These are phyloP conservation scores for Hydropsyche tenuis DNA, from an alignment of 1,140 invertebrate genomes.

Conservation along the genomic window DNA sequence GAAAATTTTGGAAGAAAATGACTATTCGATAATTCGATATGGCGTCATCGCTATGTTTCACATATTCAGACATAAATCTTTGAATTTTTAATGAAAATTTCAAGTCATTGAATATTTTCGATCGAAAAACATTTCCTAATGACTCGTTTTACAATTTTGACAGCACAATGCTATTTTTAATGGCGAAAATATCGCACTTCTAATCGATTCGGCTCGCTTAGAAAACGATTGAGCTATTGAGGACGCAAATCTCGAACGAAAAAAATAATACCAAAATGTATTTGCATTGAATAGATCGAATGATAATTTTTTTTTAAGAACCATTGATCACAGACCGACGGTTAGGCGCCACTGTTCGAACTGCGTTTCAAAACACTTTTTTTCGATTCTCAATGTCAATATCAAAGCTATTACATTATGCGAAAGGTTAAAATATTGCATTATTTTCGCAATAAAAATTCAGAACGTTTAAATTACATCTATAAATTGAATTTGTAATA, in stretches of 20 bases:
- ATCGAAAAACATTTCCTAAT: conserved; percentile 2
- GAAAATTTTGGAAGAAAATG: no score
- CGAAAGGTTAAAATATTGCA: not conserved
- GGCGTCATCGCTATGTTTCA: no score
- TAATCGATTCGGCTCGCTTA: no score
- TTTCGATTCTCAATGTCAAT: conserved; percentile 10
- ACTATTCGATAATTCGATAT: no score
- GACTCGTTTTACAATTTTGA: not conserved
- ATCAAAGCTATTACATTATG: conserved; percentile 13
- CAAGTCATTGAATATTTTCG: no score
- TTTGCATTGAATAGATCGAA: not conserved
- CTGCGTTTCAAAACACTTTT: not conserved
- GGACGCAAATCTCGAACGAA: no score
- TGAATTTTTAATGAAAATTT: no score
- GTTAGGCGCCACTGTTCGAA: conserved; percentile 9
- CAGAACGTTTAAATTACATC: no score
- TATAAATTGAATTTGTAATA: no score
- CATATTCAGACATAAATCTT: no score
- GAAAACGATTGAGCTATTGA: no score
- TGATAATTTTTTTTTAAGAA: conserved; percentile 11
- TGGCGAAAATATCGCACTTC: no score
- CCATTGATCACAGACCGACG: not conserved
- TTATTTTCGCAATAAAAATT: not conserved
- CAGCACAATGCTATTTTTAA: conserved; percentile 7
- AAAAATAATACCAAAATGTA: not conserved